Conservation (phyloP, 2,888 invertebrate genomes). For the Archips crataeganus region DNA sequence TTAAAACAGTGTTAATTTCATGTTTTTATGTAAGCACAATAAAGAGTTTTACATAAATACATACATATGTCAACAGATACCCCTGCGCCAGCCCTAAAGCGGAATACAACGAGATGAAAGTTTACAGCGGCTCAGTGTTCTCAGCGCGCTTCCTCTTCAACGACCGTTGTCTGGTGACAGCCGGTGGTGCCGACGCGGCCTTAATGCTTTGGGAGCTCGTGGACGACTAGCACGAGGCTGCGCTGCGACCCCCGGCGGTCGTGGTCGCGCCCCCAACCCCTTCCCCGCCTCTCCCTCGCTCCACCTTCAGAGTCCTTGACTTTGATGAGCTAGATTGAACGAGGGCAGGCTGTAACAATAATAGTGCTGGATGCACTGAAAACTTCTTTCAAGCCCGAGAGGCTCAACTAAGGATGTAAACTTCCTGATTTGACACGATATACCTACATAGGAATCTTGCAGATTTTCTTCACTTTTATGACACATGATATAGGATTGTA, state of each 20-base stretch:
- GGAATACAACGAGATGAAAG: conserved; percentile 95
- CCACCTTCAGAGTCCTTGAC: conserved; percentile 73
- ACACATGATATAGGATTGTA: conserved; percentile 32
- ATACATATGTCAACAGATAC: conserved; percentile 83
- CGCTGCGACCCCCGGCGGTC: conserved; percentile 69
- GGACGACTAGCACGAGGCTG: conserved; percentile 88
- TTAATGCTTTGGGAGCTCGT: conserved; percentile 96
- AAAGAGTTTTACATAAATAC: no score
- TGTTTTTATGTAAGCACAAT: no score
- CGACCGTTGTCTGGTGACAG: conserved; percentile 93
- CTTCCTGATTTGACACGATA: conserved; percentile 29
- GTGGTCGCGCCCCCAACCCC: conserved; percentile 76
- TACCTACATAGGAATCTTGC: conserved; percentile 1
- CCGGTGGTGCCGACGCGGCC: conserved; percentile 95
- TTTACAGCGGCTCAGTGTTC: conserved; percentile 93
- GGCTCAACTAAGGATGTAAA: not conserved
- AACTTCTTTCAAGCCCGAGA: not conserved
- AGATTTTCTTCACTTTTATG: conserved; percentile 26
- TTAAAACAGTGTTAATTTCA: no score
- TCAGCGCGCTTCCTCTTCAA: conserved; percentile 94
- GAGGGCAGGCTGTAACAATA: conserved; percentile 14
- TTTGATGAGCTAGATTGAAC: conserved; percentile 77
- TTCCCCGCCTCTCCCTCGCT: conserved; percentile 63
- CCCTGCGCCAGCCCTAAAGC: conserved; percentile 94
- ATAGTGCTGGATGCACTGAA: conserved; percentile 5